These are phyloP conservation scores for Drosophila mayri DNA, from an alignment of 1,140 invertebrate genomes.

Conservation along the genomic window DNA sequence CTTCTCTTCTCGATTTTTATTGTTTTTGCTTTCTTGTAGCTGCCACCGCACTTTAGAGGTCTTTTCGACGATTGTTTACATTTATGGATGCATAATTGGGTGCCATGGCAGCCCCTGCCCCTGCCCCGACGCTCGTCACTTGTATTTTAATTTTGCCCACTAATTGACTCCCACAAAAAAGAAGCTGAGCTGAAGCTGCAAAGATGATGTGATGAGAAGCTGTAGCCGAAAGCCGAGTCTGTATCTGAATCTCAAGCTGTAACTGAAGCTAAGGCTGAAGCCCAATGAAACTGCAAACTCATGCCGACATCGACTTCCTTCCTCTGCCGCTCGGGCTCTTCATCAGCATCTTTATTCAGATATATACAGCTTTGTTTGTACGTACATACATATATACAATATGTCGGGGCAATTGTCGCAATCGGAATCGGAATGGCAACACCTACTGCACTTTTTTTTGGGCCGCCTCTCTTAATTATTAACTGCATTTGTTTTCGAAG, in stretches of 20 bases:
- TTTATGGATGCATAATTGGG: conserved; percentile 81
- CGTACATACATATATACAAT: neutral
- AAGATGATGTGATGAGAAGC: conserved; percentile 26
- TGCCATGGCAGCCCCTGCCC: conserved; percentile 33
- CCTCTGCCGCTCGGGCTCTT: conserved; percentile 33
- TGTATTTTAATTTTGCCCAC: conserved; percentile 59
- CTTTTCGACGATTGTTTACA: conserved; percentile 79
- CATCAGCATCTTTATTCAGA: conserved; percentile 20
- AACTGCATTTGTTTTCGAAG: conserved; percentile 57
- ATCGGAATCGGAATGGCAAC: conserved; percentile 49
- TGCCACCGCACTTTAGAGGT: conserved; percentile 62
- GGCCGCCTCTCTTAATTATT: conserved; percentile 54
- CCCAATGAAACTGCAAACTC: conserved; percentile 63
- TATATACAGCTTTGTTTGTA: conserved; percentile 12
- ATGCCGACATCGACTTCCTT: conserved; percentile 75
- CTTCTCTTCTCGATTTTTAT: conserved; percentile 12
- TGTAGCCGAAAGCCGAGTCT: conserved; percentile 5
- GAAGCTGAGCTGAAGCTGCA: conserved; percentile 12
- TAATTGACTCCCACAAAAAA: conserved; percentile 77
- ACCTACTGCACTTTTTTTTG: conserved; percentile 51
- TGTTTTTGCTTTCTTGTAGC: neutral
- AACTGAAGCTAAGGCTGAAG: conserved; percentile 28
- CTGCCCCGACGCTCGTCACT: neutral
- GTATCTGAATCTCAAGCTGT: conserved; percentile 21
- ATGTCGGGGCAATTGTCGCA: conserved; percentile 41